Base-by-base conservation (phyloP, 2,888 invertebrate species). In the Acanthosepion esculentum region DNA sequence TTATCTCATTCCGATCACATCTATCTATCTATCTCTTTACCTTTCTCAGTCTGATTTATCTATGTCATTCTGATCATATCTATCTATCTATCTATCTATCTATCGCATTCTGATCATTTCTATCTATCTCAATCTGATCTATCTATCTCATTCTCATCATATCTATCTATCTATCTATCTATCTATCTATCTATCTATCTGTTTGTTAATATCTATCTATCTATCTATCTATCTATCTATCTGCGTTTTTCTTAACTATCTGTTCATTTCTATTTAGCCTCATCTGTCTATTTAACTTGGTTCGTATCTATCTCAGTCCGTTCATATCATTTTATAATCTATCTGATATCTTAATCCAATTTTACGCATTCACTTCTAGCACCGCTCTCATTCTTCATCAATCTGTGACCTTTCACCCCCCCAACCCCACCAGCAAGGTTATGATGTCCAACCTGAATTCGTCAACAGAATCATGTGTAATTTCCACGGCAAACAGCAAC, bases 131-230 rank as follows among this genome's bases (percentile, higher is more conserved):
- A 33, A 3, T 91, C 91, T 0, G 10, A 20, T 23, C 10, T 91
- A 20, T 23, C 10, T 91, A 20, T 23, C 10, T 91, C 10, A 8
- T n/a, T 91, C 10, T 91, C 10, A n/a, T 18, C 26, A 12, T 91
- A n/a, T 91, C 33, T 91, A n/a, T 91, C 33, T 91, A n/a, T 91
- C 33, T 91, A 29, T 91, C 55, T 91, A n/a, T 91, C 33, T n/a
- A 8, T 91, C 55, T 91, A 6, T 33, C 33, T 91, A 6, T 91
- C 33, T 91, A 29, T 91, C 55, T 91, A n/a, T 91, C 33, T 91
- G n/a, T n/a, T n/a, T n/a, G n/a, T n/a, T n/a, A n/a, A n/a, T n/a
- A 8, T 91, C 55, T 91, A 6, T 33, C 33, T 91, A 6, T 91
- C 12, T n/a, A n/a, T 91, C 12, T 91, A 5, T 91, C 18, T 50